Base-by-base conservation (phyloP, 30 jellyfish, hydroid and myxozoan species). In the Rhopilema esculentum region DNA sequence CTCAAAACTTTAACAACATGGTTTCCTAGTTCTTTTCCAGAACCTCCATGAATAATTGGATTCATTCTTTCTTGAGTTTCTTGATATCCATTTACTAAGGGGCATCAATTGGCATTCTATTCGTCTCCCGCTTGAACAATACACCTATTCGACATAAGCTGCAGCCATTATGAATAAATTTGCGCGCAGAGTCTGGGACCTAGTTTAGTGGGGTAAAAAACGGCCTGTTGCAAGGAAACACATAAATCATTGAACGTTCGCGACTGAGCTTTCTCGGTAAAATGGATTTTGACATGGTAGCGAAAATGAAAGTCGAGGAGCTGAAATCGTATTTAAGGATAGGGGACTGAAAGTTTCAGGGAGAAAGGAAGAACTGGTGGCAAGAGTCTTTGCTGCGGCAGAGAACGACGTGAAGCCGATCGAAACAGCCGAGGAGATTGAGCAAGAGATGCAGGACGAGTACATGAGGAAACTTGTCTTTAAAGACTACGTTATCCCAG, bases 81-180 rank as follows among this genome's bases (percentile, higher is more conserved):
- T 30, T 70, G 66, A 27, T 70, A 70, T 70, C 82, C 82, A 70
- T 70, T 22, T 27, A 70, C 82, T 22, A 70, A 27, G 82, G 82
- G 82, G 82, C 82, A 27, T 70, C 82, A 70, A 70, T 70, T 22
- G 82, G 82, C 82, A 70, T 70, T 70, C n/a, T n/a, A n/a, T 20
- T 52, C 67, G n/a, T n/a, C n/a, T n/a, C n/a, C n/a, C n/a, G n/a
- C n/a, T n/a, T n/a, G n/a, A n/a, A n/a, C n/a, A 66, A 77, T 72
- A 72, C 83, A 72, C 68, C 66, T 23, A 72, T 72, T 72, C 33
- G 28, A 72, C 68, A 12, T 72, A 26, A 72, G 83, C 75, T 49
- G 51, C 33, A 40, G 29, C 33, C 79, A 40, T 69, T 40, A 21
- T 40, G 51, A 29, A 2, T 69, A 29, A 69, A 69, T 40, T 69